Percentiles rank a stretch among this genome's conserved stretches.
Evolutionary conservation across 2,888 invertebrate genomes (phyloP).

Genomic region (Ochropacha duplaris): DNA sequence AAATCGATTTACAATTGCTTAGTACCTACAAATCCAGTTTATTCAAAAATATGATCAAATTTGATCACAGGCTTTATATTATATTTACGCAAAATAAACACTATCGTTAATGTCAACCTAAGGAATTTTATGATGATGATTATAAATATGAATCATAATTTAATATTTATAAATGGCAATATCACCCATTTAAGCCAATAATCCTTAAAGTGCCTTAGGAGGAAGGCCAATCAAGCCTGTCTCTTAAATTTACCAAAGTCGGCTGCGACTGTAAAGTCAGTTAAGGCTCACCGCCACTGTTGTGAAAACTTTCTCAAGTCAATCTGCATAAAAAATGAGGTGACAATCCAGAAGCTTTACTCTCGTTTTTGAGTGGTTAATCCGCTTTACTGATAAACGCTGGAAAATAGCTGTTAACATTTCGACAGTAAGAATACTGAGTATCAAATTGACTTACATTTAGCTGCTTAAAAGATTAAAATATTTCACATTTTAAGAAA

Average conservation of each 20-base stretch:
- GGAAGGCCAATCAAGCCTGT: slow-evolving; percentile 45
- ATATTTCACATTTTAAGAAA: background rate
- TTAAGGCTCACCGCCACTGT: slow-evolving; percentile 40
- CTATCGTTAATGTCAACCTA: too few species aligned
- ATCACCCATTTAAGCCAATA: slow-evolving; percentile 42
- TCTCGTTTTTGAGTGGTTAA: slow-evolving; percentile 43
- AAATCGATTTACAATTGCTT: too few species aligned
- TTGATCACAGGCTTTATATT: too few species aligned
- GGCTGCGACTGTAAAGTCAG: slow-evolving; percentile 37
- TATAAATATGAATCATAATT: too few species aligned
- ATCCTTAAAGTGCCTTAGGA: slow-evolving; percentile 37
- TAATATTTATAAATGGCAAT: slow-evolving; percentile 27
- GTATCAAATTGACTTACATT: background rate
- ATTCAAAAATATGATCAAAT: too few species aligned
- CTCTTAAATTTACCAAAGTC: slow-evolving; percentile 42
- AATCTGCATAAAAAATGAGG: slow-evolving; percentile 65
- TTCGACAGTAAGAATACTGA: background rate
- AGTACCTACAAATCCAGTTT: too few species aligned
- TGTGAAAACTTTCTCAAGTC: slow-evolving; percentile 52
- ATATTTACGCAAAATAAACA: too few species aligned
- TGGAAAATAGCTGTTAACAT: slow-evolving; percentile 27
- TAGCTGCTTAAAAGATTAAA: background rate
- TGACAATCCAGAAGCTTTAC: slow-evolving; percentile 39
- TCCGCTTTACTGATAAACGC: slow-evolving; percentile 44
- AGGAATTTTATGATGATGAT: too few species aligned